phyloP scores from a whole-genome alignment of 2,888 invertebrate genomes.

The Pheosia tremula region DNA sequence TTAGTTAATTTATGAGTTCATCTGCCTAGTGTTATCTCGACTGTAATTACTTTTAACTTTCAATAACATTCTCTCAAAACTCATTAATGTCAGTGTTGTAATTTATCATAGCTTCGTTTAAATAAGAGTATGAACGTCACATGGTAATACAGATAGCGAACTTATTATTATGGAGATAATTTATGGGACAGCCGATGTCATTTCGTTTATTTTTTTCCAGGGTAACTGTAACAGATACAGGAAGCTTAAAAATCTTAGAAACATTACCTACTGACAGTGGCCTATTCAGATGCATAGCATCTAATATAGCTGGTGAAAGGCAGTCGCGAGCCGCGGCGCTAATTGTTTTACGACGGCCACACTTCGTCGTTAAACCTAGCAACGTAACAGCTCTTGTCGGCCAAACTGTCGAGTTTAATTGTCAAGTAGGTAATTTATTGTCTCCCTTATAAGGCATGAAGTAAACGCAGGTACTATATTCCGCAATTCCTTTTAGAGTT shows the following conservation, averaged over 20 bases:
- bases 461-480: constrained; percentile 4
- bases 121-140: too few species aligned
- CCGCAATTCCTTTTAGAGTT: constrained; percentile 65
- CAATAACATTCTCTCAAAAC: not conserved
- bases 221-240: constrained; percentile 93
- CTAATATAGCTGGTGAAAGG: constrained; percentile 94
- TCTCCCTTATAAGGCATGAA: not conserved
- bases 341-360: constrained; percentile 94
- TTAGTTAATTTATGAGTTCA: not conserved
- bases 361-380: constrained; percentile 93
- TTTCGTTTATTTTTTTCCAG: constrained; percentile 64
- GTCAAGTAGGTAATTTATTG: constrained; percentile 79
- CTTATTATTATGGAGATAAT: too few species aligned
- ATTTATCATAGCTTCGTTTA: not conserved
- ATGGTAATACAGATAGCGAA: too few species aligned
- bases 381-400: constrained; percentile 93
- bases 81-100: not conserved
- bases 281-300: constrained; percentile 95
- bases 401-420: constrained; percentile 93
- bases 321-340: constrained; percentile 92
- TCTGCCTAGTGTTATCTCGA: not conserved
- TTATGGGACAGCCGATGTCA: too few species aligned
- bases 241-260: constrained; percentile 95
- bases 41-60: not conserved
- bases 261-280: constrained; percentile 96